Percentiles rank a stretch among this genome's conserved stretches.
Evolutionary conservation across 2,888 invertebrate genomes (phyloP).

Genomic region (Cistogaster globosa): DNA sequence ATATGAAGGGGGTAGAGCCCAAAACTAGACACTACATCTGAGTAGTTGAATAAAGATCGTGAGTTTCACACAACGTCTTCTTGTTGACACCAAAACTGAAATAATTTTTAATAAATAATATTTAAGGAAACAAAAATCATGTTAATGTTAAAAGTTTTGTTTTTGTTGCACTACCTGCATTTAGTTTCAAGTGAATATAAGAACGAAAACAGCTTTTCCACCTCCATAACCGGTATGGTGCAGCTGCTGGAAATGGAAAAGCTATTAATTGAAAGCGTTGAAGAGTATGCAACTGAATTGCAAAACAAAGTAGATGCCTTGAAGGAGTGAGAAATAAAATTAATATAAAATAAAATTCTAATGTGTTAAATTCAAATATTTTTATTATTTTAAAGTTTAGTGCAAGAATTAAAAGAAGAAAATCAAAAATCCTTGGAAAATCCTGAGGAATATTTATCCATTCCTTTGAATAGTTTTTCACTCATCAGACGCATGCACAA

Average conservation of each 20-base stretch:
- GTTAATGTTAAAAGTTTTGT: neutral
- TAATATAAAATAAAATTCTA: neutral
- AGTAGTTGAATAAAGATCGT: slow-evolving; percentile 56
- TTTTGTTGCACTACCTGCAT: neutral
- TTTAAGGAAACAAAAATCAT: neutral
- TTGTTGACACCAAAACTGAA: neutral
- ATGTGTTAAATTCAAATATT: neutral
- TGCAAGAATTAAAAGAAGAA: slow-evolving; percentile 74
- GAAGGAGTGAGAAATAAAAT: slow-evolving; percentile 50
- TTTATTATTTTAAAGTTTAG: slow-evolving; percentile 72
- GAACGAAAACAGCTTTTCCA: slow-evolving; percentile 76
- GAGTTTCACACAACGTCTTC: slow-evolving; percentile 21
- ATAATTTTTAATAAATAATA: neutral
- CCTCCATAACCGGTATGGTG: slow-evolving; percentile 78
- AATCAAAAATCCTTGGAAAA: slow-evolving; percentile 72
- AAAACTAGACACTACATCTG: slow-evolving; percentile 50
- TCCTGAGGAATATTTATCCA: slow-evolving; percentile 76
- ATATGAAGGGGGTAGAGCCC: neutral
- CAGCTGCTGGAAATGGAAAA: slow-evolving; percentile 75
- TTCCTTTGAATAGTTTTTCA: slow-evolving; percentile 78
- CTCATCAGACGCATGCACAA: slow-evolving; percentile 78
- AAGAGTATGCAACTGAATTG: slow-evolving; percentile 75
- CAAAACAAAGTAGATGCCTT: slow-evolving; percentile 74
- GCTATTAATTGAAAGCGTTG: slow-evolving; percentile 76
- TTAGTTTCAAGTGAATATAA: slow-evolving; percentile 26